Evolutionary conservation across 2,113 vertebrate species (phyloP), one percentile per base, ranked within the genome.

Genomic region (Chunga burmeisteri): DNA sequence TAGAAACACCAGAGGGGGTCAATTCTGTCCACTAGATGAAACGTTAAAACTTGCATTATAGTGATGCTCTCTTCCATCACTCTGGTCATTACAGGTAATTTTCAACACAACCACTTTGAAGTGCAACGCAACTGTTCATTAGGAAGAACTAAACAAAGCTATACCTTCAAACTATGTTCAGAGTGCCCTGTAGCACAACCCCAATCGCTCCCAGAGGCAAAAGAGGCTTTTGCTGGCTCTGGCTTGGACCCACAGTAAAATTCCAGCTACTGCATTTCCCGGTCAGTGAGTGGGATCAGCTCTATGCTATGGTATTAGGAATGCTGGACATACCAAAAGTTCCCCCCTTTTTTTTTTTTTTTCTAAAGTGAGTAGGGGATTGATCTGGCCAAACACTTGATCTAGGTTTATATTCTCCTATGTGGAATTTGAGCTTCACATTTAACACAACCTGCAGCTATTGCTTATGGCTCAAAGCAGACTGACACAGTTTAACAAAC

Each of bases 341-440:
- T 59, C 5, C 44, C 7, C 3, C 3, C 27, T 34, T 13, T 1
- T 36, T 2, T 18, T 4, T 13, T 34, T 16, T 32, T 34, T 11
- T 42, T 67, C 67, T 13, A 5, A 34, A 13, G 10, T n/a, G 36
- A 38, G 25, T 13, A 78, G 9, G 17, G 10, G 2, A 16, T n/a
- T 81, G 23, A 71, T 68, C 75, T 47, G 23, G 16, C 17, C n/a
- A 47, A 81, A 74, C 12, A 12, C 42, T 59, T 53, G 22, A 38
- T 53, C 11, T 50, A 42, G 29, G 44, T 49, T 73, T 93, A 22
- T 66, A 30, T 46, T 93, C 27, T 59, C 49, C 21, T 11, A 36
- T 3, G 16, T 44, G 44, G 46, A 81, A 85, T 65, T 32, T 44
- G 11, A 93, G 36, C 34, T 93, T 70, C 13, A 29, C 63, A 89